These are phyloP conservation scores for Tupiocoris notatus DNA, from an alignment of 2,888 invertebrate genomes.

Conservation along the genomic window DNA sequence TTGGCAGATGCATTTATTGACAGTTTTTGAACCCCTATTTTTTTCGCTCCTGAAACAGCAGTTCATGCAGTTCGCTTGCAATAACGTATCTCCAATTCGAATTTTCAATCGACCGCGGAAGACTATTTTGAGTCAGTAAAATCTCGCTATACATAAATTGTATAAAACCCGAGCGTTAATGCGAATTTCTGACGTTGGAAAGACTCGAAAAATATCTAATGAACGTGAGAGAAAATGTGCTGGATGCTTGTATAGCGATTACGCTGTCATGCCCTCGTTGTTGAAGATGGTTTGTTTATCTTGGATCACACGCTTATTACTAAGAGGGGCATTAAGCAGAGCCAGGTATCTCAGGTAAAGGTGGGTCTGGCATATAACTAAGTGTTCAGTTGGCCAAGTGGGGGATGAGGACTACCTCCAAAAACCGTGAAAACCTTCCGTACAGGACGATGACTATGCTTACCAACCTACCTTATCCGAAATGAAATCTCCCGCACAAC, in stretches of 20 bases:
- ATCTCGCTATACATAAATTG: too few relatives aligned
- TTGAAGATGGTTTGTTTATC: not conserved
- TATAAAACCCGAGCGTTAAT: too few relatives aligned
- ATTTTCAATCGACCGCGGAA: too few relatives aligned
- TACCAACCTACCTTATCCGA: too few relatives aligned
- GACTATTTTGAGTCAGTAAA: too few relatives aligned
- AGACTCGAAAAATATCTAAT: not conserved
- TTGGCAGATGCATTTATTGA: too few relatives aligned
- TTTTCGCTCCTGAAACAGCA: too few relatives aligned
- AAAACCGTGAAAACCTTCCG: not conserved
- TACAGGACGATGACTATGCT: not conserved
- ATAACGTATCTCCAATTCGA: too few relatives aligned
- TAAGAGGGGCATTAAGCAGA: not conserved
- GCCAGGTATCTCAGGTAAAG: not conserved
- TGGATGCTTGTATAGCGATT: not conserved
- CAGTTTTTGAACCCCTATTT: too few relatives aligned
- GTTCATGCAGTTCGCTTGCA: too few relatives aligned
- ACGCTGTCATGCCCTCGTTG: not conserved
- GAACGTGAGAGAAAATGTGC: not conserved
- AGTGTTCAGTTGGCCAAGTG: not conserved
- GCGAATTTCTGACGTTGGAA: too few relatives aligned
- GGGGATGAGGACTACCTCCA: not conserved
- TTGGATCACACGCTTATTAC: not conserved
- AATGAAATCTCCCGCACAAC: not conserved
- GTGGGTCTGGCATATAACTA: too few relatives aligned